These are phyloP conservation scores for Ophioderma brevispina DNA, from an alignment of 35 echinoderm and acorn worm species.

Conservation along the genomic window DNA sequence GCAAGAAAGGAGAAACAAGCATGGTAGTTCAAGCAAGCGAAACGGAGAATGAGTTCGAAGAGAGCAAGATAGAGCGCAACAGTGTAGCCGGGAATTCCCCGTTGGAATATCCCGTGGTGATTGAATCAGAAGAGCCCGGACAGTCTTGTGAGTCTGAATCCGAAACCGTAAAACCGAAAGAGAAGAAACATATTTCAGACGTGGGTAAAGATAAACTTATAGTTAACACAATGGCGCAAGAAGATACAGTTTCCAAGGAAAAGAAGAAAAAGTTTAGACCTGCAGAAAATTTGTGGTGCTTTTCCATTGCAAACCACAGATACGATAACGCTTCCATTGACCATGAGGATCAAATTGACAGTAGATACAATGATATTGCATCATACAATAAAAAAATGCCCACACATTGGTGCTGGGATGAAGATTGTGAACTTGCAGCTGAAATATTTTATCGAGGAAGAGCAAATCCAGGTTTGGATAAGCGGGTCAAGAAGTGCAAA, in stretches of 20 bases:
- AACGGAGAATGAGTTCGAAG: not conserved
- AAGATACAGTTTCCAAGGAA: not conserved
- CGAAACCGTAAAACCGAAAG: too few species aligned
- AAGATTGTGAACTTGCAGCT: slow-evolving; percentile 12
- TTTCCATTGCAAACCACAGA: not conserved
- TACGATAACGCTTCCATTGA: not conserved
- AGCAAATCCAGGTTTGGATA: not conserved
- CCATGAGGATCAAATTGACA: not conserved
- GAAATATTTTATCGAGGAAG: not conserved
- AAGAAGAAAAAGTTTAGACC: slow-evolving; percentile 15
- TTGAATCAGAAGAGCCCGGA: not conserved
- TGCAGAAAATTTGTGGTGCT: not conserved
- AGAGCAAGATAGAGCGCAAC: too few species aligned
- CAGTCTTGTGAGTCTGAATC: too few species aligned
- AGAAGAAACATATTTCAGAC: not conserved
- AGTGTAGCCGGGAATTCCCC: too few species aligned
- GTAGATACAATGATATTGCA: not conserved
- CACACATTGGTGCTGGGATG: not conserved
- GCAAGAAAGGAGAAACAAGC: too few species aligned
- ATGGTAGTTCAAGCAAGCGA: not conserved
- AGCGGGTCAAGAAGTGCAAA: too few species aligned
- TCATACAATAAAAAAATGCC: too few species aligned
- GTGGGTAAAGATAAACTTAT: not conserved
- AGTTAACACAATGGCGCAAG: not conserved
- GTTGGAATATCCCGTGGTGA: not conserved